Conservation (phyloP, 2,888 invertebrate genomes). For the Plebejus melissa region DNA sequence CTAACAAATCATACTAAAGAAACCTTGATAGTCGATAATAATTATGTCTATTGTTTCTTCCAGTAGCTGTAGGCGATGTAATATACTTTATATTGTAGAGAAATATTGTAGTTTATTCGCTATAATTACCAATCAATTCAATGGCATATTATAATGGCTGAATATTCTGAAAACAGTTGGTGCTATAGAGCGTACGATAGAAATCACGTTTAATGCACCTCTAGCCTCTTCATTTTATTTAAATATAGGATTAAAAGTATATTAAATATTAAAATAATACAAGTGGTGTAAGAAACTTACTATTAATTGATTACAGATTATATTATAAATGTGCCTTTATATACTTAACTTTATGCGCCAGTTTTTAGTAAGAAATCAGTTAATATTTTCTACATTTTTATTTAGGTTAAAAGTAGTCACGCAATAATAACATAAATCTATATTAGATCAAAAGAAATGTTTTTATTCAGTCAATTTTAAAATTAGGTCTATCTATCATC, state of each 20-base stretch:
- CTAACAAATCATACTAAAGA: neutral
- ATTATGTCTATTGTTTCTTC: neutral
- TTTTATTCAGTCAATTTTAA: neutral
- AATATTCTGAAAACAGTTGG: neutral
- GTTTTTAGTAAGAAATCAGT: neutral
- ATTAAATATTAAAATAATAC: slow-evolving; percentile 1
- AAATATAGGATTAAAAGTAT: neutral
- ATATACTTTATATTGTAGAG: neutral
- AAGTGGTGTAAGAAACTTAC: neutral
- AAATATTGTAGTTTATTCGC: no score
- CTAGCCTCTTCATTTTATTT: neutral
- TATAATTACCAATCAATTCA: no score
- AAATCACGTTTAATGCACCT: neutral
- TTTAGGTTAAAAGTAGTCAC: neutral
- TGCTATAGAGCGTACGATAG: neutral
- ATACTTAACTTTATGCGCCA: no score
- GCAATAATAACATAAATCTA: neutral
- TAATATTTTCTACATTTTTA: neutral
- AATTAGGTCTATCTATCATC: neutral
- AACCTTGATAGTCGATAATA: neutral
- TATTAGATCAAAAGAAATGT: neutral
- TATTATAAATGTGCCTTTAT: neutral
- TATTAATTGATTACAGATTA: neutral
- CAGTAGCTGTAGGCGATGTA: neutral
- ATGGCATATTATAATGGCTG: neutral